Evolutionary conservation across 2,888 invertebrate genomes (phyloP).

Genomic region (Lymantria dispar): DNA sequence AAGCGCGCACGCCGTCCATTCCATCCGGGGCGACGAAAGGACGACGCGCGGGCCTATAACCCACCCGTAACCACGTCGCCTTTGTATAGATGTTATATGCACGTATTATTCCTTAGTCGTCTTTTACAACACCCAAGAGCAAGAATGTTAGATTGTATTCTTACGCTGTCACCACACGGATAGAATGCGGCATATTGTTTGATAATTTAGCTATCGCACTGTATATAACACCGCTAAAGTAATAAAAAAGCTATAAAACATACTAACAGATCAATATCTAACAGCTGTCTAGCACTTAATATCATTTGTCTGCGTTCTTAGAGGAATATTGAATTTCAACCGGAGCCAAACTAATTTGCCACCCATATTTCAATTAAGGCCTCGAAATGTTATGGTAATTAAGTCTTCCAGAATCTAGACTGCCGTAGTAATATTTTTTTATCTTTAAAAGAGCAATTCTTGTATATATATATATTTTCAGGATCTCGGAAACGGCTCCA

Average conservation of each 20-base stretch:
- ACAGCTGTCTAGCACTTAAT: background rate
- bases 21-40: too few relatives aligned
- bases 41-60: too few relatives aligned
- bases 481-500: too few relatives aligned
- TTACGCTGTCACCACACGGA: too few relatives aligned
- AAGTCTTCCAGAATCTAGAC: conserved; percentile 3
- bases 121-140: too few relatives aligned
- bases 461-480: too few relatives aligned
- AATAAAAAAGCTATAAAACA: background rate
- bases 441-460: background rate
- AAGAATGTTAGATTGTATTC: too few relatives aligned
- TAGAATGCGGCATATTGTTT: too few relatives aligned
- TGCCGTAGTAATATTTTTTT: background rate
- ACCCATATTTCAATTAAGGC: conserved; percentile 11
- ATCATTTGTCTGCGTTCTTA: conserved; percentile 2
- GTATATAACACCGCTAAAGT: background rate
- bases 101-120: too few relatives aligned
- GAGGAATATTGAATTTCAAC: conserved; percentile 7
- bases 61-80: too few relatives aligned
- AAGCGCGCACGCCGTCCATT: too few relatives aligned
- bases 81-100: too few relatives aligned
- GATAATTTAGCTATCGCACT: background rate
- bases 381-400: conserved; percentile 3
- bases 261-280: background rate
- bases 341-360: conserved; percentile 7